These are phyloP conservation scores for Heterocephalus glaber DNA, from an alignment of 2,113 vertebrate species.

Conservation along the genomic window DNA sequence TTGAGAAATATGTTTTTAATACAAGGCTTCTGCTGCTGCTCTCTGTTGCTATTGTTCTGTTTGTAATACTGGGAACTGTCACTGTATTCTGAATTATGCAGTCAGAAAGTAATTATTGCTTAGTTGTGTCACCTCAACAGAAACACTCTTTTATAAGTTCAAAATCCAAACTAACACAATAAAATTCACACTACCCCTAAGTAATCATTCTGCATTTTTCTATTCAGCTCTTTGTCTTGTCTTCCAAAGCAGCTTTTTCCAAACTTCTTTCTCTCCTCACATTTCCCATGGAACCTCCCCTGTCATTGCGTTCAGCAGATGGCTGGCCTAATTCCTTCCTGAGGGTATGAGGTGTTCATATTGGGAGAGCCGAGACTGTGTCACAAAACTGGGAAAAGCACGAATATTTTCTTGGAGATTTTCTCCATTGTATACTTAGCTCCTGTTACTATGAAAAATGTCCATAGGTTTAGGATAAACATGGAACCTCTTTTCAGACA, in stretches of 20 bases:
- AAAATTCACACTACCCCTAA: background rate
- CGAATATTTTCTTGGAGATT: background rate
- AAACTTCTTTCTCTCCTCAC: background rate
- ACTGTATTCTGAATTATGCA: background rate
- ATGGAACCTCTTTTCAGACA: background rate
- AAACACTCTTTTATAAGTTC: background rate
- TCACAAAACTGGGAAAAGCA: background rate
- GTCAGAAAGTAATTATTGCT: conserved; percentile 31
- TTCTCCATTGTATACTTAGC: background rate
- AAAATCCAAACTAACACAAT: background rate
- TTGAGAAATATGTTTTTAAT: background rate
- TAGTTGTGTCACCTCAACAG: background rate
- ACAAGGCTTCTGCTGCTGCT: background rate
- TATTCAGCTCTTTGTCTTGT: background rate
- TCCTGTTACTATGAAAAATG: background rate
- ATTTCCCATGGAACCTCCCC: background rate
- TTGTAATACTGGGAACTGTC: background rate
- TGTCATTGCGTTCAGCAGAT: background rate
- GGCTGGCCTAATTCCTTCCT: background rate
- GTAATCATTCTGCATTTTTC: background rate
- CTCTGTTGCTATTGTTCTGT: conserved; percentile 29
- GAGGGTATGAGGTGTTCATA: background rate
- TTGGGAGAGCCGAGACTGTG: background rate
- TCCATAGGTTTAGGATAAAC: background rate
- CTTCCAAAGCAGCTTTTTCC: background rate